Percentiles rank a stretch among this genome's conserved stretches.
Evolutionary conservation across 2,797 vertebrate genomes (phyloP).

Genomic region (Tiaroga cobitis): DNA sequence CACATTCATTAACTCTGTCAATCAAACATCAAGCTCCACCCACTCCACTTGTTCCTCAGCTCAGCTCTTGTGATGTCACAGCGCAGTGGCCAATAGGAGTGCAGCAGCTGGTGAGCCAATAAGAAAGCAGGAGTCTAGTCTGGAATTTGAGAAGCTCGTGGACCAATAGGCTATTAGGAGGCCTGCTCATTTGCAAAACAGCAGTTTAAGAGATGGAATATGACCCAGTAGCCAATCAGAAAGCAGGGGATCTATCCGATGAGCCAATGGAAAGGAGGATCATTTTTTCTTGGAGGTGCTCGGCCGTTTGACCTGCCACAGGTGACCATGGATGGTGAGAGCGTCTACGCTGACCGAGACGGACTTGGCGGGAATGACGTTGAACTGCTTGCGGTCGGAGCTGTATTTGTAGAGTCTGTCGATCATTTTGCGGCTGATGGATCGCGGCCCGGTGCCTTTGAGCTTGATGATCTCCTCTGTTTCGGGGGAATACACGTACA

Average conservation of each 20-base stretch:
- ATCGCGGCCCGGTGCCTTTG: slow-evolving; percentile 83
- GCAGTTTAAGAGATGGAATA: slow-evolving; percentile 4
- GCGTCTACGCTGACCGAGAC: slow-evolving; percentile 89
- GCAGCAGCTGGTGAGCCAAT: slow-evolving; percentile 18
- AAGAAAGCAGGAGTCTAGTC: slow-evolving; percentile 13
- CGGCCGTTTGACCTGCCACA: slow-evolving; percentile 88
- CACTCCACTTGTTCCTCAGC: slow-evolving; percentile 56
- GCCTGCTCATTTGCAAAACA: slow-evolving; percentile 7
- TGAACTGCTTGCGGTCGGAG: slow-evolving; percentile 90
- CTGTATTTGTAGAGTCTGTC: slow-evolving; percentile 91
- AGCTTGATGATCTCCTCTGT: slow-evolving; percentile 85
- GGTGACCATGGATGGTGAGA: slow-evolving; percentile 85
- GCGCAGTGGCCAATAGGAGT: slow-evolving; percentile 1
- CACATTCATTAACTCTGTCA: slow-evolving; percentile 52
- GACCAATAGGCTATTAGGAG: slow-evolving; percentile 28
- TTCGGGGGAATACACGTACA: slow-evolving; percentile 85
- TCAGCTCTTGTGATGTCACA: slow-evolving; percentile 2
- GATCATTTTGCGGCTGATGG: slow-evolving; percentile 87
- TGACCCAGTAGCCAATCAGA: slow-evolving; percentile 30
- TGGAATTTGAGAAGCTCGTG: slow-evolving; percentile 11
- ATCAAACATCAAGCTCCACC: slow-evolving; percentile 39
- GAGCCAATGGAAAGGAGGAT: neutral
- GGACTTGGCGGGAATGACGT: slow-evolving; percentile 86
- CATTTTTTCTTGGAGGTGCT: slow-evolving; percentile 85
- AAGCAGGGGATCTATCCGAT: neutral